A percentile compares a stretch with the other conserved stretches of the same genome.
Conservation (phyloP, 92 coral and sea anemone genomes). For the Zoanthus sansibaricus region DNA sequence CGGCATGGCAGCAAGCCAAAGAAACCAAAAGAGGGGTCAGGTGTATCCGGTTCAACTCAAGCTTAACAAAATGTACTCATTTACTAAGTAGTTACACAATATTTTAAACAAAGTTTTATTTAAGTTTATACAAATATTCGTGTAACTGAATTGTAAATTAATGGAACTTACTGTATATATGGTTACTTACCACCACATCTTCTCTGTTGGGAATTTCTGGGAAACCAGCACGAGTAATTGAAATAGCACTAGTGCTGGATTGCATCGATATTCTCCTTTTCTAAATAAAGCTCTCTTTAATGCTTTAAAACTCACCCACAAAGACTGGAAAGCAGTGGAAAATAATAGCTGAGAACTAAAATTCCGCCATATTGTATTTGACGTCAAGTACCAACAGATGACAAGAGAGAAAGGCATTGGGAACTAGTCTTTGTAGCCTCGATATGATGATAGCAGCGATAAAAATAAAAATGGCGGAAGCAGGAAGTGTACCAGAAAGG, state of each 20-base stretch:
- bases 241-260: constrained; percentile 64
- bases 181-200: constrained; percentile 76
- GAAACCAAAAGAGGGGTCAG: too few relatives aligned
- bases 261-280: constrained; percentile 64
- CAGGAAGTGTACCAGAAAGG: constrained; percentile 67
- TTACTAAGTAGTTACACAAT: too few relatives aligned
- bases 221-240: constrained; percentile 71
- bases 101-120: too few relatives aligned
- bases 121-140: too few relatives aligned
- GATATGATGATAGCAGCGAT: constrained; percentile 32
- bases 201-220: constrained; percentile 97
- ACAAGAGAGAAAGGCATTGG: not conserved
- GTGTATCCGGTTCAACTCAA: too few relatives aligned
- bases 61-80: too few relatives aligned
- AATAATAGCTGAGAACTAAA: not conserved
- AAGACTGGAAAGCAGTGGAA: not conserved
- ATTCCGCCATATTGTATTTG: constrained; percentile 63
- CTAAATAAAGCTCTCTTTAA: not conserved
- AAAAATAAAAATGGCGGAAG: constrained; percentile 81
- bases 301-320: constrained; percentile 9
- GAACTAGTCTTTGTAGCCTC: constrained; percentile 47
- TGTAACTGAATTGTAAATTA: too few relatives aligned
- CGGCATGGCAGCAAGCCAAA: too few relatives aligned
- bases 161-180: too few relatives aligned
- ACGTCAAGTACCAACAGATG: not conserved